phyloP scores from a whole-genome alignment of 2,113 vertebrate species.

The Tichodroma muraria region DNA sequence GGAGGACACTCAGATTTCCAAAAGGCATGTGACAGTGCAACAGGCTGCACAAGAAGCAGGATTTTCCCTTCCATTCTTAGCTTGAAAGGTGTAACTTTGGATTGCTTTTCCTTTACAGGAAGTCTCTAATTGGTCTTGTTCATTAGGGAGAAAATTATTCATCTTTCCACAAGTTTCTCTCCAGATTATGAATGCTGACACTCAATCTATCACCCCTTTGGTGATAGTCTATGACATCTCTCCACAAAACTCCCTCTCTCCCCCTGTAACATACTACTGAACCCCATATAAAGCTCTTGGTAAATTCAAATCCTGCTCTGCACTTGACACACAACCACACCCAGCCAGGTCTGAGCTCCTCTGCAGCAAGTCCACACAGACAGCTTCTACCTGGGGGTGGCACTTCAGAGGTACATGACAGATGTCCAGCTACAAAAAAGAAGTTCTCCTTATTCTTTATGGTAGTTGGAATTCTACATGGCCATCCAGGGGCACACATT shows the following conservation, averaged over 20 bases:
- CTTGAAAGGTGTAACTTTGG: neutral
- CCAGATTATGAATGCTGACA: neutral
- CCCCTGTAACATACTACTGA: neutral
- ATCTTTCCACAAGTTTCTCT: neutral
- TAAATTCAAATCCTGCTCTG: neutral
- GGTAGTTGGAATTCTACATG: neutral
- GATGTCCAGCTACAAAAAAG: neutral
- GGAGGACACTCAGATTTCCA: neutral
- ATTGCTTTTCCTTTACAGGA: neutral
- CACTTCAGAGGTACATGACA: rapidly evolving
- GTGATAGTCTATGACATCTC: neutral
- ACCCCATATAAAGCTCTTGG: neutral
- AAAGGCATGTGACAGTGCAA: neutral
- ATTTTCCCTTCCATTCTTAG: neutral
- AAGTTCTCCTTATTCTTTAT: neutral
- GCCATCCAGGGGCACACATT: neutral
- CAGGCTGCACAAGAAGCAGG: neutral
- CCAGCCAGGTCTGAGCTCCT: neutral
- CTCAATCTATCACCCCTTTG: neutral
- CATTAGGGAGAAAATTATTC: neutral
- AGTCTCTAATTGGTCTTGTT: neutral
- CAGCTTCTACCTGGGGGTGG: neutral
- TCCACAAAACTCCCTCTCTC: neutral
- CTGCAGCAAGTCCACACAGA: neutral
- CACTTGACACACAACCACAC: neutral